phyloP scores from a whole-genome alignment of 2,113 vertebrate species.

The Scomber scombrus region DNA sequence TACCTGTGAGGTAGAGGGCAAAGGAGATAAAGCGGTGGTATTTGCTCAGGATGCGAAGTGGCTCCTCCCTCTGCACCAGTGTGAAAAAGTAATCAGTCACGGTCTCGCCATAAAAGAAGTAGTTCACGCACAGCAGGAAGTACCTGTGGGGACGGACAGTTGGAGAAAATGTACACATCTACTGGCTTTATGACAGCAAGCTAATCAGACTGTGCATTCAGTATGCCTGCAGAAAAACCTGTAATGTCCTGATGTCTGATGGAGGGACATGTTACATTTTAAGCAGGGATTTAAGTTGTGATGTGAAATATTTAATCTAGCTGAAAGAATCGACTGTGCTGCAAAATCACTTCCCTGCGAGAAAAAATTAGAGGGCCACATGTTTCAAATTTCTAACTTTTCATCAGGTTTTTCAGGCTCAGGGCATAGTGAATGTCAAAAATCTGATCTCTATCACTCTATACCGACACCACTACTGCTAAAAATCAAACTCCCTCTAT shows the following conservation, averaged over 20 bases:
- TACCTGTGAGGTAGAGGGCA: constrained; percentile 96
- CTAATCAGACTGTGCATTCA: constrained; percentile 37
- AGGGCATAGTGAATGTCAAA: constrained; percentile 44
- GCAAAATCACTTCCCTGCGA: background rate
- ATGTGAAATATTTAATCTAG: too few species aligned
- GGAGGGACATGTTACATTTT: background rate
- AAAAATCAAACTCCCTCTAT: constrained; percentile 33
- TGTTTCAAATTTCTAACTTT: background rate
- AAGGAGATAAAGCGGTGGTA: constrained; percentile 99
- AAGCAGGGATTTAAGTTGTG: background rate
- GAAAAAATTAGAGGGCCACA: background rate
- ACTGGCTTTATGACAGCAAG: background rate
- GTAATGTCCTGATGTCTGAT: too few species aligned
- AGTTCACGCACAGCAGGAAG: constrained; percentile 97
- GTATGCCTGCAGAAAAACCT: constrained; percentile 43
- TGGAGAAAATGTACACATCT: background rate
- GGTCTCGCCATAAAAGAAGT: constrained; percentile 98
- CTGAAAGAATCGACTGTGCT: too few species aligned
- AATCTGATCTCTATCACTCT: constrained; percentile 8
- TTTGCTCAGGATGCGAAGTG: constrained; percentile 96
- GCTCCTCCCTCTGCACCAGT: constrained; percentile 97
- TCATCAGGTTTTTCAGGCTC: constrained; percentile 23
- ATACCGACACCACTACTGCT: constrained; percentile 24
- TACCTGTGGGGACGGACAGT: constrained; percentile 86
- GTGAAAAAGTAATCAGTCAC: constrained; percentile 98